A percentile compares a stretch with the other conserved stretches of the same genome.
phyloP scores from a whole-genome alignment of 2,888 invertebrate species.

The Epicampocera succincta region DNA sequence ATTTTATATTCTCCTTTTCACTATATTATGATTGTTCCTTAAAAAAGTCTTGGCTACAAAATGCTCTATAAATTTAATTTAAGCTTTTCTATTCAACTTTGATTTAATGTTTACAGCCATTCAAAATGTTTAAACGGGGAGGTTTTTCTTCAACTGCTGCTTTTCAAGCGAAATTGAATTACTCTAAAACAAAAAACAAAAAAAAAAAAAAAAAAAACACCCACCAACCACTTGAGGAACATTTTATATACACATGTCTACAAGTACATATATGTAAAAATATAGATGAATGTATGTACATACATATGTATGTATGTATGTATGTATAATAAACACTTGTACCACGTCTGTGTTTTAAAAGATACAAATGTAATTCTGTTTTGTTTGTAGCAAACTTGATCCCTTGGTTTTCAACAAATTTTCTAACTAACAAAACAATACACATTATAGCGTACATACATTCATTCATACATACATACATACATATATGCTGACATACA shows the following conservation, averaged over 20 bases:
- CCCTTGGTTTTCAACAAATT: conserved; percentile 27
- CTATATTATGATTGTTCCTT: conserved; percentile 12
- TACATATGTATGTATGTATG: too few species aligned
- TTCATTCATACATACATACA: neutral
- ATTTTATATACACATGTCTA: neutral
- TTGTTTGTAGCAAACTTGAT: conserved; percentile 28
- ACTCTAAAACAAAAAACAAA: too few species aligned
- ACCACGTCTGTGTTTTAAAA: neutral
- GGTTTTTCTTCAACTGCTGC: neutral
- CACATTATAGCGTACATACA: neutral
- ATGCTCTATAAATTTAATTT: conserved; percentile 14
- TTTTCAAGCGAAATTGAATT: conserved; percentile 31
- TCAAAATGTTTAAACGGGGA: conserved; percentile 38
- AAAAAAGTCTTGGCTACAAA: neutral
- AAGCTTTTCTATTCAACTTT: conserved; percentile 20
- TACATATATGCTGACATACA: neutral
- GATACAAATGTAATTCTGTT: conserved; percentile 21
- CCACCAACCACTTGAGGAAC: conserved; percentile 34
- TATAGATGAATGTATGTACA: too few species aligned
- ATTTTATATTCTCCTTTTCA: neutral
- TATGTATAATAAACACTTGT: neutral
- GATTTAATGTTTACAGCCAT: conserved; percentile 50
- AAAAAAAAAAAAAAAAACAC: conserved; percentile 13
- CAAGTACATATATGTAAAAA: neutral
- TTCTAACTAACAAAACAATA: neutral